These are phyloP conservation scores for Plutella xylostella DNA, from an alignment of 2,888 invertebrate species.

Conservation along the genomic window DNA sequence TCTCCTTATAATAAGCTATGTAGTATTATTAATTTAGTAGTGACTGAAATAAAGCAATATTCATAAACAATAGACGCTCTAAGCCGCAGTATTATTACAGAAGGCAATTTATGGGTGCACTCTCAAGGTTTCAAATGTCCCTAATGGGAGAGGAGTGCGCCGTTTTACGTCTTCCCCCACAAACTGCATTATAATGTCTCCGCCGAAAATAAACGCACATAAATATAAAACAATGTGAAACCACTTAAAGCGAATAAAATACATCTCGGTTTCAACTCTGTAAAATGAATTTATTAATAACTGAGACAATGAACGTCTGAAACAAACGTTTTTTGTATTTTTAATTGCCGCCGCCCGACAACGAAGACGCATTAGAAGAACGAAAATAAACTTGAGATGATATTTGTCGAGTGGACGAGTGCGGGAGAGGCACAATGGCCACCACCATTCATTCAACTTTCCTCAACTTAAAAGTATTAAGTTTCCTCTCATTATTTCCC, in stretches of 20 bases:
- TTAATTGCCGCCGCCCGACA: constrained; percentile 67
- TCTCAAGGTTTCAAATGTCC: constrained; percentile 67
- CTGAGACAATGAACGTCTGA: constrained; percentile 70
- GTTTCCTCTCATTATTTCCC: constrained; percentile 21
- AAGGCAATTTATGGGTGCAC: constrained; percentile 67
- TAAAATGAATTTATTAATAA: constrained; percentile 72
- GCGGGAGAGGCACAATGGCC: constrained; percentile 6
- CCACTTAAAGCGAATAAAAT: constrained; percentile 71
- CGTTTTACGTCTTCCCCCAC: constrained; percentile 66
- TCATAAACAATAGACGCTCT: constrained; percentile 49
- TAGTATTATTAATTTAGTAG: too few relatives aligned
- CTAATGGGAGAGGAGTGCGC: constrained; percentile 66
- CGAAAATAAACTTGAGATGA: constrained; percentile 65
- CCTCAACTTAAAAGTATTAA: constrained; percentile 9
- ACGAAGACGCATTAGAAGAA: constrained; percentile 65
- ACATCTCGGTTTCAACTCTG: constrained; percentile 66
- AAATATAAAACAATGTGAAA: constrained; percentile 71
- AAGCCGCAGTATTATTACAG: constrained; percentile 55
- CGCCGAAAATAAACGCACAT: constrained; percentile 67
- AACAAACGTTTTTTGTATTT: constrained; percentile 67
- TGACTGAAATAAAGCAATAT: too few relatives aligned
- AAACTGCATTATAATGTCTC: constrained; percentile 68
- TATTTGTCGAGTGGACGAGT: constrained; percentile 38
- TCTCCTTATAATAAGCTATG: too few relatives aligned
- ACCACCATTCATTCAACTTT: constrained; percentile 12